A percentile compares a stretch with the other conserved stretches of the same genome.
phyloP scores from a whole-genome alignment of 2,888 invertebrate species.

The Drosophila bunnanda region DNA sequence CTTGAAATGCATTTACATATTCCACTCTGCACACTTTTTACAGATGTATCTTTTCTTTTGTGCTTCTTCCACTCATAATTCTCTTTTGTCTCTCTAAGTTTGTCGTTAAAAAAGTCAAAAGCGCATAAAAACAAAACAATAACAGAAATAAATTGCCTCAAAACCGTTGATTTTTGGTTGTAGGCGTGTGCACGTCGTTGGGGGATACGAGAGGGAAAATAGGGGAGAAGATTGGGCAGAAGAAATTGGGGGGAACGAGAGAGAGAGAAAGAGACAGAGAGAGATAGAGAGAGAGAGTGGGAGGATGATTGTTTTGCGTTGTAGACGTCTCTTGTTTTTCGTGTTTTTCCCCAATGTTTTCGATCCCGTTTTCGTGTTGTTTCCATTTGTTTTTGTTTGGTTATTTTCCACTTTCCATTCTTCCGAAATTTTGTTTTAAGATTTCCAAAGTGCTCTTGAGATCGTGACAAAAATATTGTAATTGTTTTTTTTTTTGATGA shows the following conservation, averaged over 20 bases:
- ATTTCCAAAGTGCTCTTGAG: neutral
- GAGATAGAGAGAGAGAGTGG: slow-evolving; percentile 1
- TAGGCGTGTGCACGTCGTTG: slow-evolving; percentile 56
- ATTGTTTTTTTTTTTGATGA: too few species aligned
- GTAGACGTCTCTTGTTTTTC: slow-evolving; percentile 17
- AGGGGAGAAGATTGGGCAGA: neutral
- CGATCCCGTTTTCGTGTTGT: slow-evolving; percentile 16
- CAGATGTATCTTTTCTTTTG: neutral
- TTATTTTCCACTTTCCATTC: slow-evolving; percentile 42
- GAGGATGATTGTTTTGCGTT: slow-evolving; percentile 39
- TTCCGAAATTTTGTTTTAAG: neutral
- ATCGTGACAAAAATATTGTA: neutral
- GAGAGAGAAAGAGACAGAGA: too few species aligned
- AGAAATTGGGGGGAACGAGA: neutral
- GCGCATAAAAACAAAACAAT: slow-evolving; percentile 61
- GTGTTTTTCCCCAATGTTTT: slow-evolving; percentile 14
- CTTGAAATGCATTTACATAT: slow-evolving; percentile 39
- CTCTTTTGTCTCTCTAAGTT: slow-evolving; percentile 12
- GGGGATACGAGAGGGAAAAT: neutral
- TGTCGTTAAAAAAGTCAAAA: slow-evolving; percentile 61
- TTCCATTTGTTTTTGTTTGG: slow-evolving; percentile 30
- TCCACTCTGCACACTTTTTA: slow-evolving; percentile 10
- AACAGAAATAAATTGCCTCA: slow-evolving; percentile 59
- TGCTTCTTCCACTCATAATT: neutral
- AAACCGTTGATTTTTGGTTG: slow-evolving; percentile 16